phyloP scores from a whole-genome alignment of 2,888 invertebrate species.

The Molorchus minor region DNA sequence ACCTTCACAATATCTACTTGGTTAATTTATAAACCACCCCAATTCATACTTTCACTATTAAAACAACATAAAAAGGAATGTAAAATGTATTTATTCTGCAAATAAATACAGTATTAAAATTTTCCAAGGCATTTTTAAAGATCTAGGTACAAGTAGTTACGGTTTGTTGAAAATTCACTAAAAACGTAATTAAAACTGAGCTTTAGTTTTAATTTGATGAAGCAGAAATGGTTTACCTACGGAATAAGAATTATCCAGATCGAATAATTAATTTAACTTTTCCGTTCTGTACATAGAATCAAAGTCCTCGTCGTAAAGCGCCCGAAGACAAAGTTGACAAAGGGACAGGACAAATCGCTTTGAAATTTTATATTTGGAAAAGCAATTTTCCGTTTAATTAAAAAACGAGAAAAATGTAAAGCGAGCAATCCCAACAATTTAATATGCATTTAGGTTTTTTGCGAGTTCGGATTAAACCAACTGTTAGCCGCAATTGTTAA shows the following conservation, averaged over 20 bases:
- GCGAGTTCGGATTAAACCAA: slow-evolving; percentile 43
- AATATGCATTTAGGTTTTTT: slow-evolving; percentile 45
- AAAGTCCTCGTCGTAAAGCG: slow-evolving; percentile 21
- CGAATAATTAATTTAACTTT: slow-evolving; percentile 21
- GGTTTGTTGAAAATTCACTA: slow-evolving; percentile 8
- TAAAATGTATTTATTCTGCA: too few relatives aligned
- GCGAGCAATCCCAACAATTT: slow-evolving; percentile 44
- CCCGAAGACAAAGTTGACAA: slow-evolving; percentile 36
- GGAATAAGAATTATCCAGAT: slow-evolving; percentile 17
- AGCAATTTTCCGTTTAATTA: slow-evolving; percentile 47
- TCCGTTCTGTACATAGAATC: slow-evolving; percentile 25
- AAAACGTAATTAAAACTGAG: neutral
- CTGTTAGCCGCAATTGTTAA: slow-evolving; percentile 49
- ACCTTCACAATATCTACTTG: slow-evolving; percentile 6
- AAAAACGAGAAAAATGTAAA: slow-evolving; percentile 46
- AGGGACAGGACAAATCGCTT: slow-evolving; percentile 38
- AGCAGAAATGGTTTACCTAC: slow-evolving; percentile 7
- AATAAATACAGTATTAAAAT: neutral
- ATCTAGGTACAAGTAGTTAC: too few relatives aligned
- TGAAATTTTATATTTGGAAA: slow-evolving; percentile 42
- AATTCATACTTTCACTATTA: too few relatives aligned
- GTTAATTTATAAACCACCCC: slow-evolving; percentile 20
- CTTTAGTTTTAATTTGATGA: slow-evolving; percentile 6
- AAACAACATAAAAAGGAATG: too few relatives aligned
- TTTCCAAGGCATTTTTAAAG: too few relatives aligned